These are phyloP conservation scores for Limanda limanda DNA, from an alignment of 2,113 vertebrate genomes.

Conservation along the genomic window DNA sequence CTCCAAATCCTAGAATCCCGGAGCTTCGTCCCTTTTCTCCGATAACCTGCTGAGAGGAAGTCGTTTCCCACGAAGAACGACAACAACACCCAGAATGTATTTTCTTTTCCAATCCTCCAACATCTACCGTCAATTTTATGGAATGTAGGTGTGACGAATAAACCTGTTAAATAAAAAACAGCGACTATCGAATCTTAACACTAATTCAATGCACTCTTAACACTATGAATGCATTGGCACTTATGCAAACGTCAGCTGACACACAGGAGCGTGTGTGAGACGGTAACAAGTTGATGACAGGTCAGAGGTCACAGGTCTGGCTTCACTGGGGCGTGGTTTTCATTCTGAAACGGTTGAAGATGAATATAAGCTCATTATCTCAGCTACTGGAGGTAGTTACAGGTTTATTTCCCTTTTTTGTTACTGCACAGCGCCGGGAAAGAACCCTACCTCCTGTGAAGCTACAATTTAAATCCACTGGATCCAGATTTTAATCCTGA, in stretches of 20 bases:
- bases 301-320: background rate
- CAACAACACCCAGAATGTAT: slow-evolving; percentile 46
- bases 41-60: slow-evolving; percentile 14
- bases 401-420: no score
- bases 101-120: background rate
- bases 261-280: no score
- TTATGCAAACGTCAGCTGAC: slow-evolving; percentile 12
- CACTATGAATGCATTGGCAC: slow-evolving; percentile 16
- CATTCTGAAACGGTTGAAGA: no score
- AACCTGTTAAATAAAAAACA: background rate
- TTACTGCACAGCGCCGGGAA: no score
- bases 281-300: no score
- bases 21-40: background rate
- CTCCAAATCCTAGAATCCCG: no score
- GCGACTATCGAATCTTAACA: slow-evolving; percentile 2
- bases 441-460: no score
- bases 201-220: slow-evolving; percentile 37
- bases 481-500: no score
- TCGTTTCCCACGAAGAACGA: background rate
- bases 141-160: slow-evolving; percentile 31
- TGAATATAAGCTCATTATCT: no score
- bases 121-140: slow-evolving; percentile 1
- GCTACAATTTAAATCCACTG: no score
- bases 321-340: background rate
- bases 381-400: no score